A percentile compares a stretch with the other conserved stretches of the same genome.
These are phyloP conservation scores for Hirtodrosophila alboralis DNA, from an alignment of 2,888 invertebrate genomes.

Conservation along the genomic window DNA sequence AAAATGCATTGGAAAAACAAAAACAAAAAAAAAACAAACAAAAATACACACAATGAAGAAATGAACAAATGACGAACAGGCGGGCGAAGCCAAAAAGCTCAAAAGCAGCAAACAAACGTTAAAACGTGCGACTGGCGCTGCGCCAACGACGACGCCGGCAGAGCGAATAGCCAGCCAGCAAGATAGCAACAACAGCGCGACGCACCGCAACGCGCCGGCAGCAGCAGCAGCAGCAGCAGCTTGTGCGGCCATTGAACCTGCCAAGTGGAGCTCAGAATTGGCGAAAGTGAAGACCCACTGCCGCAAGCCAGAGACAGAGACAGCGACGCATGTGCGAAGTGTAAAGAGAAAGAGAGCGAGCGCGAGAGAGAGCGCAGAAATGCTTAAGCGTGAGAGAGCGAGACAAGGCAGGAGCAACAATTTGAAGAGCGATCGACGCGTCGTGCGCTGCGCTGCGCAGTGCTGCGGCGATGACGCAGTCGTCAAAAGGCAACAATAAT, in stretches of 20 bases:
- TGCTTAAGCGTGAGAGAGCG: too few relatives aligned
- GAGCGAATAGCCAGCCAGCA: too few relatives aligned
- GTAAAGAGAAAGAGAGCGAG: conserved; percentile 8
- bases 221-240: conserved; percentile 13
- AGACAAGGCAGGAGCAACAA: conserved; percentile 12
- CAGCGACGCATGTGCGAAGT: conserved; percentile 22
- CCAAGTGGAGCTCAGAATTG: conserved; percentile 79
- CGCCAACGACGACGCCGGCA: conserved; percentile 28
- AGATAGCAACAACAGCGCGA: conserved; percentile 1
- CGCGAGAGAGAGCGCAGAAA: conserved; percentile 1
- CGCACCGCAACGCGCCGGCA: not conserved
- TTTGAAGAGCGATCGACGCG: conserved; percentile 21
- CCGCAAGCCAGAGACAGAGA: conserved; percentile 66
- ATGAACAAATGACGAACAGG: conserved; percentile 30
- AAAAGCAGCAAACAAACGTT: conserved; percentile 39
- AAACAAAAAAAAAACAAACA: conserved; percentile 16
- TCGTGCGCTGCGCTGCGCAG: conserved; percentile 2
- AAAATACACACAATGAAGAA: conserved; percentile 41
- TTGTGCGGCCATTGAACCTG: conserved; percentile 71
- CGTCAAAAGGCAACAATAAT: conserved; percentile 63
- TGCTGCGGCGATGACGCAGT: conserved; percentile 77
- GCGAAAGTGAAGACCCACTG: conserved; percentile 81
- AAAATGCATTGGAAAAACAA: conserved; percentile 30
- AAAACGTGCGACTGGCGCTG: conserved; percentile 77
- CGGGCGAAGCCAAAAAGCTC: conserved; percentile 16